Evolutionary conservation across 1,140 invertebrate genomes (phyloP), one percentile per base, ranked within the genome.

Genomic region (Lepidurus arcticus): DNA sequence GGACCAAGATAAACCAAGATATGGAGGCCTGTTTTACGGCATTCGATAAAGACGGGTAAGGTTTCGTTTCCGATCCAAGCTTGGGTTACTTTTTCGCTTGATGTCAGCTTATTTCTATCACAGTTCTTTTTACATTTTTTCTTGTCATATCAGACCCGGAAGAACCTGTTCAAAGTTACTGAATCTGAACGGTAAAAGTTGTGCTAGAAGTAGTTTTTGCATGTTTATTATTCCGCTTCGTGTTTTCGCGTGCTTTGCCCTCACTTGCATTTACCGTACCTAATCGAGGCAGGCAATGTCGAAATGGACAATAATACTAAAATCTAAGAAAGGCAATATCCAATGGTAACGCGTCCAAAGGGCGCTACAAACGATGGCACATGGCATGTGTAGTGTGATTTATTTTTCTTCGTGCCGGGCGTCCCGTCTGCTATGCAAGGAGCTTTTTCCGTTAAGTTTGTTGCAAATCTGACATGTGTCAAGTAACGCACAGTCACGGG

Each of bases 1-100:
- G 94, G 92, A n/a, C n/a, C n/a, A n/a, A n/a, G n/a, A n/a, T n/a
- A n/a, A 92, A 94, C 73, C 34, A 73, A 80, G 88, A 88, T 86
- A 94, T 94, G 92, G 92, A 94, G 85, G 92, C 92, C 81, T 94
- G 93, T 86, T 94, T 93, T 85, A 90, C 90, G 82, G 92, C 92
- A 78, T 94, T 94, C 84, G 93, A 94, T 87, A 93, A 93, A 85
- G 92, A 94, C 86, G 89, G 89, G 89, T 85, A 81, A 83, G 82
- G 79, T 73, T 6, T 65, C 45, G 21, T 34, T 34, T 34, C 3
- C 34, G 34, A 34, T 4, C 34, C 34, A 34, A 34, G 34, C 34
- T 34, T 34, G 34, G 34, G 34, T 34, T 34, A 34, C 34, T 34
- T 34, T 34, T 34, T 34, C 34, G 34, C 34, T 34, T 34, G 0